phyloP scores from a whole-genome alignment of 2,113 vertebrate species.

The Corydoras sp. region DNA sequence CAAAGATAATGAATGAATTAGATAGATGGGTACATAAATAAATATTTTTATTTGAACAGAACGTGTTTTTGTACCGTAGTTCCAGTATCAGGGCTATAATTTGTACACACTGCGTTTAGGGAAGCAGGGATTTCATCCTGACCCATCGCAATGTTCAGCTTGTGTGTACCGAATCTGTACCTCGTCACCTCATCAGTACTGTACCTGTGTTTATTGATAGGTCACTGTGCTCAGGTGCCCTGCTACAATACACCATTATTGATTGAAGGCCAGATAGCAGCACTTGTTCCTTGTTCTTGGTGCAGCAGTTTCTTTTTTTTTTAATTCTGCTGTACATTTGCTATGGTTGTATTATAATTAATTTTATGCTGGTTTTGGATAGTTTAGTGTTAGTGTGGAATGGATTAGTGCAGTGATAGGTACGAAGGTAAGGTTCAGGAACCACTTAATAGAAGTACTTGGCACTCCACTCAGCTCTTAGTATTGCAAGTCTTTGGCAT shows the following conservation, averaged over 20 bases:
- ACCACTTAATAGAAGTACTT: not conserved
- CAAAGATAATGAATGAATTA: too few species aligned
- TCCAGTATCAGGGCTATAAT: too few species aligned
- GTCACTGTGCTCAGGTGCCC: not conserved
- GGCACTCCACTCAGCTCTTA: not conserved
- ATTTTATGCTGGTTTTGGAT: not conserved
- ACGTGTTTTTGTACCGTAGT: too few species aligned
- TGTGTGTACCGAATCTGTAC: not conserved
- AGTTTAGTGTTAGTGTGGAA: not conserved
- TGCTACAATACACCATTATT: not conserved
- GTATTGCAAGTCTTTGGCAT: not conserved
- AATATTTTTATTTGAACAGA: too few species aligned
- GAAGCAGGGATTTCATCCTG: too few species aligned
- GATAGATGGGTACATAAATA: too few species aligned
- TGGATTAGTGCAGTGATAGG: too few species aligned
- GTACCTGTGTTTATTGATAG: not conserved
- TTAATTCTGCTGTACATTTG: not conserved
- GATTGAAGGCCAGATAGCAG: not conserved
- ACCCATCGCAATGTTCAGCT: too few species aligned
- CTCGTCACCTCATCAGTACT: not conserved
- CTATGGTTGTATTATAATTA: not conserved
- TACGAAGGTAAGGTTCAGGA: not conserved
- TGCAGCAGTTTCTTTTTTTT: not conserved
- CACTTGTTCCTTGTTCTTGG: not conserved
- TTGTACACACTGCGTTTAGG: too few species aligned